Percentiles rank a stretch among this genome's conserved stretches.
phyloP scores from a whole-genome alignment of 2,797 vertebrate species.

The Cossypha heuglini region DNA sequence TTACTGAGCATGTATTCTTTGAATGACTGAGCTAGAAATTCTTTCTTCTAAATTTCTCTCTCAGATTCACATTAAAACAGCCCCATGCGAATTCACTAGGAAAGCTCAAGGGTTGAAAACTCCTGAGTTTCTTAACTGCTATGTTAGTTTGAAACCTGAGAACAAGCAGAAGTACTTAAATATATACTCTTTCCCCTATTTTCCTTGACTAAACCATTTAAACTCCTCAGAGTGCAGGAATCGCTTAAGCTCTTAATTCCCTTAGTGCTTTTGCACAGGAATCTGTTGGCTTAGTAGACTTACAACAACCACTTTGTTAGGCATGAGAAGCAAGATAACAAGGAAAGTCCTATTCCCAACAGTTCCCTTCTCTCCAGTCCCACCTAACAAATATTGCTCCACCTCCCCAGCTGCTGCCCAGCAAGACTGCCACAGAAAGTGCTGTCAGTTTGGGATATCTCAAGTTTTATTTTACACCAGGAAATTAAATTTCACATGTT shows the following conservation, averaged over 20 bases:
- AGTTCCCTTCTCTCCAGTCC: not conserved
- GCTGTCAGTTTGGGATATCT: not conserved
- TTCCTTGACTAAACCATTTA: slow-evolving; percentile 13
- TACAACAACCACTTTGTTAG: slow-evolving; percentile 49
- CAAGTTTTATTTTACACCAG: not conserved
- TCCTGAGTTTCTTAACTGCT: not conserved
- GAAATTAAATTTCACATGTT: not conserved
- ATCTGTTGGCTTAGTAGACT: slow-evolving; percentile 28
- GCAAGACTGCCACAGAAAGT: not conserved
- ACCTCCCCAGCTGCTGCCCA: not conserved
- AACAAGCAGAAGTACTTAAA: not conserved
- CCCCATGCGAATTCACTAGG: not conserved
- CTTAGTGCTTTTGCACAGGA: not conserved
- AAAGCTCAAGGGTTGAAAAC: not conserved
- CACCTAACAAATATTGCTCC: not conserved
- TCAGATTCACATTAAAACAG: not conserved
- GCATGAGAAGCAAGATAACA: not conserved
- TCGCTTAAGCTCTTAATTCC: slow-evolving; percentile 31
- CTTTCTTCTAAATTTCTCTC: not conserved
- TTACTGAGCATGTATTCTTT: not conserved
- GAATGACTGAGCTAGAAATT: not conserved
- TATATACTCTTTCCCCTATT: slow-evolving; percentile 30
- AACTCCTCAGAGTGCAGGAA: slow-evolving; percentile 5
- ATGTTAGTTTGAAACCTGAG: not conserved
- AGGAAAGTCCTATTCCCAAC: not conserved